Base-by-base conservation (phyloP, 2,797 vertebrate species). In the Microcaecilia unicolor region DNA sequence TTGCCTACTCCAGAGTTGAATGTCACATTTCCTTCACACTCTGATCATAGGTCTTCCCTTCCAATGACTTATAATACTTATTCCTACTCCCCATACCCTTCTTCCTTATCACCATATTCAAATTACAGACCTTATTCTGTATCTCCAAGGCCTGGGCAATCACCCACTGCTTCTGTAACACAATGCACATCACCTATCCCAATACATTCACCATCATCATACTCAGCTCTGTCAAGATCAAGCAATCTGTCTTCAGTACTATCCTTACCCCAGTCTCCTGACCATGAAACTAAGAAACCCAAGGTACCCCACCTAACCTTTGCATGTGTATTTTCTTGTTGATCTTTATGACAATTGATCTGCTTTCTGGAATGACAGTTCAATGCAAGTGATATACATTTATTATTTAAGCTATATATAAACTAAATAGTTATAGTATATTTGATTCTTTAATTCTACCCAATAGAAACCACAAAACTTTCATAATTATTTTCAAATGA, bases 251-350 rank as follows among this genome's bases (percentile, higher is more conserved):
- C 72, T 61, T 83, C 90, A 76, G 73, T 84, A 28, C 47, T 49
- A 9, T 39, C 48, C 60, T 78, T 76, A 64, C 63, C 64, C 48
- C 36, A 44, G 51, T 18, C 51, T 58, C 25, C 71, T 60, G 85
- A 78, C 54, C 64, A 55, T 57, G 86, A 87, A 59, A 78, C 76
- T 80, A 84, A 82, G 84, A 89, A 82, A 82, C 74, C 77, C 73
- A 87, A 93, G 91, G 90, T 94, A 74, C 55, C n/a, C n/a, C n/a
- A 37, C 37, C 41, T 20, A 23, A 38, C 38, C 54, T 51, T 37
- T 48, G 70, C 67, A 64, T 64, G 57, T 40, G 48, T 31, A 21
- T 27, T 50, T 41, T 53, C 49, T 50, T 49, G 22, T 76, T 66
- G 72, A 78, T 81, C 76, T 34, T 60, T 59, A 31, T 44, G 12